A percentile compares a stretch with the other conserved stretches of the same genome.
Conservation (phyloP, 2,888 invertebrate genomes). For the Allacma fusca region DNA sequence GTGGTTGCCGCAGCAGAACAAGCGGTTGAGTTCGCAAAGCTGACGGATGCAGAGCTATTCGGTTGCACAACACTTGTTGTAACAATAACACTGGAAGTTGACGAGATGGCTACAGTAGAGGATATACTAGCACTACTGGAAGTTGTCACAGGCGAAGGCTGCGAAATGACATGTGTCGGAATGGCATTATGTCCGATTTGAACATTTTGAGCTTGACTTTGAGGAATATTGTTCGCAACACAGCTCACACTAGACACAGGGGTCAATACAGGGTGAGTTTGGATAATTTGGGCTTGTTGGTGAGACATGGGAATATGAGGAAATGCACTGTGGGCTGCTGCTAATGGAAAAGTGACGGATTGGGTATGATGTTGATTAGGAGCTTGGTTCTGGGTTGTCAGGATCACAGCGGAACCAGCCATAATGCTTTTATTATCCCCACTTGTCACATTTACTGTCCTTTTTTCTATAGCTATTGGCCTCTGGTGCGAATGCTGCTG, state of each 20-base stretch:
- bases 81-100: slow-evolving; percentile 48
- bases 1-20: slow-evolving; percentile 32
- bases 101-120: slow-evolving; percentile 44
- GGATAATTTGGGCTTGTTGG: slow-evolving; percentile 31
- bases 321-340: slow-evolving; percentile 50
- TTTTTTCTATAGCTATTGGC: slow-evolving; percentile 55
- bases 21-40: slow-evolving; percentile 40
- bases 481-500: slow-evolving; percentile 44
- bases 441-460: slow-evolving; percentile 46
- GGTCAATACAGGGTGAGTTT: slow-evolving; percentile 37
- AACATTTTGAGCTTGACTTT: slow-evolving; percentile 34
- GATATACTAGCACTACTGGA: slow-evolving; percentile 50
- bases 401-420: slow-evolving; percentile 55
- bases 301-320: slow-evolving; percentile 50
- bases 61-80: slow-evolving; percentile 35
- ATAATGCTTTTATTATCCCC: slow-evolving; percentile 45
- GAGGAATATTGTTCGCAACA: slow-evolving; percentile 17
- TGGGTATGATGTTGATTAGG: slow-evolving; percentile 28
- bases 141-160: slow-evolving; percentile 51
- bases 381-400: slow-evolving; percentile 50
- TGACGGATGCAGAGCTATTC: slow-evolving; percentile 43
- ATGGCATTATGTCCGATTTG: slow-evolving; percentile 50
- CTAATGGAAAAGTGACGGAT: slow-evolving; percentile 50
- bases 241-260: slow-evolving; percentile 28
- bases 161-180: slow-evolving; percentile 59